Base-by-base conservation (phyloP, 2,797 vertebrate genomes). In the Sebastes glaucus region DNA sequence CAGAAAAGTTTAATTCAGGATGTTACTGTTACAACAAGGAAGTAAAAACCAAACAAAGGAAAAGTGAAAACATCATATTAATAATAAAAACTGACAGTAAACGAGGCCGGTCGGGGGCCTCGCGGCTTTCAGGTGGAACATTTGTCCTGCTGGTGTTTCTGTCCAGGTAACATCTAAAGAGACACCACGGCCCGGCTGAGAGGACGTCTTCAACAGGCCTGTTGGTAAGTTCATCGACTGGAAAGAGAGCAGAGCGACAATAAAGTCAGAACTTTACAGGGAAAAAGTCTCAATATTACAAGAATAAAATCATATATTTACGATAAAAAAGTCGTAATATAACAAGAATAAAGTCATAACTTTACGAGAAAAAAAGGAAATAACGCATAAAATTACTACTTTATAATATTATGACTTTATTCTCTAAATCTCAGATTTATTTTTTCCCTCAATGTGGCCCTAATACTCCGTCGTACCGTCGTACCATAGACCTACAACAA, bases 41-140 rank as follows among this genome's bases (percentile, higher is more conserved):
- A 52, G 52, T 75, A 83, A 66, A 85, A 87, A 77, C 18, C 32
- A 80, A 85, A 83, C 60, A 38, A 38, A 78, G 14, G 18, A 16
- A 49, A 68, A 68, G 11, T 80, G 73, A 72, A 67, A 78, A 80
- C 63, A 56, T 7, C 55, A 63, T 78, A 35, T 35, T 35, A 73
- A 71, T 38, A 38, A 38, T 38, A 38, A 38, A 67, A 80, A 77
- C 3, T 4, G 2, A 63, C 4, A 76, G 22, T 1, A 53, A 27
- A 68, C 11, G 25, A 67, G n/a, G 25, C 18, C 6, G 20, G 18
- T 27, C 23, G 18, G 11, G 6, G 38, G 32, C 18, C 4, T 18
- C 4, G 38, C n/a, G 11, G 25, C 28, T n/a, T 11, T 35, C 23
- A 7, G 20, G 11, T 5, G 35, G 46, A 66, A 11, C 14, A 8